phyloP scores from a whole-genome alignment of 2,888 invertebrate species.

The Rutpela maculata region DNA sequence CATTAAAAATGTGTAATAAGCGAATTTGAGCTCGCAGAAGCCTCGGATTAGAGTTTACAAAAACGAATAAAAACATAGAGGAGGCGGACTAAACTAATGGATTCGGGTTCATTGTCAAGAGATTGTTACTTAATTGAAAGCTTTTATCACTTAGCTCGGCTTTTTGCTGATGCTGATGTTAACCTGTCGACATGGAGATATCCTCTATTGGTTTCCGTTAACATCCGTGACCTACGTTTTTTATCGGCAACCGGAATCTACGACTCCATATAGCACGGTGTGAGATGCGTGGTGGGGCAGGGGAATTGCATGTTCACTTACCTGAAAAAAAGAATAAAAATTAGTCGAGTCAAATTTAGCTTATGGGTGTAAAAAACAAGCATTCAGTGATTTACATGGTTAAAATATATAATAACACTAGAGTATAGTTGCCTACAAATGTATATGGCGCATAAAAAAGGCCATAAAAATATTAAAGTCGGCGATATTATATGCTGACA shows the following conservation, averaged over 20 bases:
- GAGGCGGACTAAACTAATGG: conserved; percentile 44
- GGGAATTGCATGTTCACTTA: background rate
- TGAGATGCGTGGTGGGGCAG: background rate
- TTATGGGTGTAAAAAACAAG: background rate
- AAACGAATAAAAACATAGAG: conserved; percentile 47
- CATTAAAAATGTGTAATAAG: conserved; percentile 40
- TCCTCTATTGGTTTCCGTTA: conserved; percentile 31
- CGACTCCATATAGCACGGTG: background rate
- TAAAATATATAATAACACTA: too few species aligned
- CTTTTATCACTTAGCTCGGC: conserved; percentile 49
- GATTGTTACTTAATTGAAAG: conserved; percentile 55
- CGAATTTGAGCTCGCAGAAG: conserved; percentile 23
- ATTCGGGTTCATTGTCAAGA: conserved; percentile 51
- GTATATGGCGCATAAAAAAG: too few species aligned
- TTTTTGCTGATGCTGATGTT: conserved; percentile 40
- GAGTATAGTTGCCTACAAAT: too few species aligned
- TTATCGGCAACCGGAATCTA: background rate
- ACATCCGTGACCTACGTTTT: conserved; percentile 1
- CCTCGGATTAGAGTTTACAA: conserved; percentile 38
- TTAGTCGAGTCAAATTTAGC: background rate
- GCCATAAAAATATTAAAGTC: too few species aligned
- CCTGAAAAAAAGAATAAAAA: background rate
- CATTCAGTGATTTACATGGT: background rate
- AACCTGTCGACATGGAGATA: conserved; percentile 42
- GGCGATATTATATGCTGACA: too few species aligned